Conservation (phyloP, 2,797 vertebrate genomes). For the Hemitrygon akajei region DNA sequence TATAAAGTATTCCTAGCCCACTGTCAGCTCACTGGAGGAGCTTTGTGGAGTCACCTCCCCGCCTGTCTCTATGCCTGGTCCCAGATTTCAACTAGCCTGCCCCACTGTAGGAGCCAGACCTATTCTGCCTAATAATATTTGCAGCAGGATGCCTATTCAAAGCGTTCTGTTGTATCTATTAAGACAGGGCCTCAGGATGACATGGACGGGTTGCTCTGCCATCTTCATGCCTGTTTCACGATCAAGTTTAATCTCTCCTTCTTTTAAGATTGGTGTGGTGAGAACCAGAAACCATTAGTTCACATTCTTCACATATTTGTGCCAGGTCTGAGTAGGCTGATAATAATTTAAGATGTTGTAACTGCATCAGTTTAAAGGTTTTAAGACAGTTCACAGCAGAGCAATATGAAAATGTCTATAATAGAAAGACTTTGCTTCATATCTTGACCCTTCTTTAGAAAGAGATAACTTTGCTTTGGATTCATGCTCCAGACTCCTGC, state of each 20-base stretch:
- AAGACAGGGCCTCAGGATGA: neutral
- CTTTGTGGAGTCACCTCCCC: neutral
- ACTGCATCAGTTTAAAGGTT: neutral
- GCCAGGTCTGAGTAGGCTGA: neutral
- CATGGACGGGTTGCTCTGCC: neutral
- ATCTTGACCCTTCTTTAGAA: neutral
- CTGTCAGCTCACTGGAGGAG: too few species aligned
- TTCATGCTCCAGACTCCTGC: neutral
- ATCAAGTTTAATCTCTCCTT: neutral
- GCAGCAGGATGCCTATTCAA: neutral
- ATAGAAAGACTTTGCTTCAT: neutral
- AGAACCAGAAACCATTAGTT: neutral
- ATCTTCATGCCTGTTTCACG: neutral
- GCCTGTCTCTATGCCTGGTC: neutral
- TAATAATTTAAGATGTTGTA: neutral
- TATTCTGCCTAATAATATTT: neutral
- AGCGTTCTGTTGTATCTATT: neutral
- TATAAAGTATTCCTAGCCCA: too few species aligned
- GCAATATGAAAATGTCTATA: neutral
- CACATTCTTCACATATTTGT: constrained; percentile 23
- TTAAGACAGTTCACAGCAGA: neutral
- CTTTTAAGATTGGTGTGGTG: neutral
- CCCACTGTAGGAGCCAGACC: neutral
- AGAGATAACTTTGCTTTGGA: neutral
- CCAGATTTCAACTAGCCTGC: neutral